phyloP scores from a whole-genome alignment of 1,140 invertebrate species.

The Teleopsis dalmanni region DNA sequence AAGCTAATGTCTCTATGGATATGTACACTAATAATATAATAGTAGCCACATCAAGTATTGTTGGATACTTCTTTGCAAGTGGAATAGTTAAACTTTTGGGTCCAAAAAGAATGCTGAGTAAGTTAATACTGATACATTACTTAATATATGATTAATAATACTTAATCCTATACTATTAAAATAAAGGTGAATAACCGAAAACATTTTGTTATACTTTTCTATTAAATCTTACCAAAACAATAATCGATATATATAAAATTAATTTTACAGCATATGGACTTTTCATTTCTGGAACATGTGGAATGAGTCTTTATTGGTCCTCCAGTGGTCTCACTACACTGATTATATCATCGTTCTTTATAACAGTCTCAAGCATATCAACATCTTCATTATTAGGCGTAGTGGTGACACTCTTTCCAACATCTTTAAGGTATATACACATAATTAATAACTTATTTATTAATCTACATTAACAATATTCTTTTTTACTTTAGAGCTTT shows the following conservation, averaged over 20 bases:
- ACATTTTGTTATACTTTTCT: background rate
- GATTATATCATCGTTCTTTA: conserved; percentile 27
- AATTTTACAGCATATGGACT: conserved; percentile 37
- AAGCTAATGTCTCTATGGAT: conserved; percentile 40
- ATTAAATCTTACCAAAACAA: background rate
- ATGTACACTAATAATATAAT: conserved; percentile 51
- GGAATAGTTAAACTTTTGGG: conserved; percentile 45
- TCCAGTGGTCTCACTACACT: conserved; percentile 39
- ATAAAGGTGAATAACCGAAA: conserved; percentile 32
- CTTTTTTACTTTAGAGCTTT: conserved; percentile 22
- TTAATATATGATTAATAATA: background rate
- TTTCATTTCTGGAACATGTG: conserved; percentile 36
- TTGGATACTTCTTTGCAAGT: conserved; percentile 47
- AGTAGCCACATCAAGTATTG: conserved; percentile 46
- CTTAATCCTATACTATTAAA: background rate
- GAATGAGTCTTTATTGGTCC: conserved; percentile 45
- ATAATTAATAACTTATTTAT: background rate
- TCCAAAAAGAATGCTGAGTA: conserved; percentile 45
- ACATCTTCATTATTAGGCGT: conserved; percentile 33
- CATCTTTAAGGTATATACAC: conserved; percentile 28
- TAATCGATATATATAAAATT: background rate
- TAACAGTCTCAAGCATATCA: conserved; percentile 31
- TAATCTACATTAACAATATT: background rate
- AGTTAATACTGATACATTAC: conserved; percentile 8
- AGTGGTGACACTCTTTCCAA: conserved; percentile 35